Evolutionary conservation across 2,888 invertebrate genomes (phyloP), one percentile per base, ranked within the genome.

Genomic region (Leptopilina myrica): DNA sequence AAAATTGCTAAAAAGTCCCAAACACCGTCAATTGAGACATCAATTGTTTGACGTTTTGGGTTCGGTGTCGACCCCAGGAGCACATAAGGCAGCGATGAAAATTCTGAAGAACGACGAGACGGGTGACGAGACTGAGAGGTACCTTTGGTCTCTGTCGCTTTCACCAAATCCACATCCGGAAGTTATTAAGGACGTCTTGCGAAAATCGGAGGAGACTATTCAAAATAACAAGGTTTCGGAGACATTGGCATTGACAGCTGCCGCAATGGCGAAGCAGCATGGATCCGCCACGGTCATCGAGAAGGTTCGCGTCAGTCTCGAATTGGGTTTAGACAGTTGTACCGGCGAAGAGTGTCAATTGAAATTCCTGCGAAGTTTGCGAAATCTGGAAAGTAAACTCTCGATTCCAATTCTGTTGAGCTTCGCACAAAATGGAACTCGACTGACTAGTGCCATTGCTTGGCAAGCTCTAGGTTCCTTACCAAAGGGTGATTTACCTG

Each of bases 11-110:
- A 93, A 93, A 78, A 92, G 93, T 73, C 92, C 93, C 43, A 94
- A 94, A 79, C 94, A 95, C 84, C 92, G 93, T 79, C 92, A 93
- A 12, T 92, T 95, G 88, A 94, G 93, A 82, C 92, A 93, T 7
- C 95, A 96, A 89, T 87, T 97, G 8, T 93, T 95, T 76, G 96
- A 97, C 89, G 91, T 96, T 2, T 91, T 95, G 46, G 96, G 95
- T 0, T 95, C 95, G 0, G 93, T 95, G 0, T 96, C 96, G 88
- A 96, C 96, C 0, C 87, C 92, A 5, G 93, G 94, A 3, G 93
- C 95, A 0, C 95, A 96, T 88, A 93, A 93, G 83, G 96, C 96
- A 4, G 94, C 95, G 2, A 94, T 95, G 92, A 94, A 94, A 82
- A 92, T 94, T 49, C 92, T 96, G 8, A 92, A 93, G 76, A 89